Conservation (phyloP, 2,113 vertebrate species). For the Athene cunicularia region DNA sequence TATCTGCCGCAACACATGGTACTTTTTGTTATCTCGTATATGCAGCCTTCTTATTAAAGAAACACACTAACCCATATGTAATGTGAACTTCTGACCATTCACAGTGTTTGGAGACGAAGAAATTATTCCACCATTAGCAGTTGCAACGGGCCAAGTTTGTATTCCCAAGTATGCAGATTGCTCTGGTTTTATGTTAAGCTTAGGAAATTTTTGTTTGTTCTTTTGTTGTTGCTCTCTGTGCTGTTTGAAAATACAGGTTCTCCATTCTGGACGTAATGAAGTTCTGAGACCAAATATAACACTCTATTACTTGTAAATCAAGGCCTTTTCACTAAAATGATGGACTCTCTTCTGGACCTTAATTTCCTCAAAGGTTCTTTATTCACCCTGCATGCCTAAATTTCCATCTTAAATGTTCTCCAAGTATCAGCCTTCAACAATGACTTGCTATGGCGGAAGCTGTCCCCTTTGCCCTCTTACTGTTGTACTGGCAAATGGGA, state of each 20-base stretch:
- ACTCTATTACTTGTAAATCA: not conserved
- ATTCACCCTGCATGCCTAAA: not conserved
- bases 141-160: not conserved
- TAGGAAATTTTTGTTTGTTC: not conserved
- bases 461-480: not conserved
- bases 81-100: constrained; percentile 47
- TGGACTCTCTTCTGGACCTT: not conserved
- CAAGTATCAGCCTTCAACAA: not conserved
- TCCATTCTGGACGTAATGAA: not conserved
- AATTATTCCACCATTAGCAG: not conserved
- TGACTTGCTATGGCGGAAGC: not conserved
- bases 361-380: not conserved
- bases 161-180: not conserved
- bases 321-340: not conserved
- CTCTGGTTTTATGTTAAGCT: not conserved
- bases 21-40: constrained; percentile 65
- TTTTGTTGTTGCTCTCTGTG: not conserved
- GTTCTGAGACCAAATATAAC: not conserved
- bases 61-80: constrained; percentile 10
- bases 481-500: not conserved
- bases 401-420: not conserved
- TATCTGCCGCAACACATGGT: constrained; percentile 28
- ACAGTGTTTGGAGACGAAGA: not conserved
- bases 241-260: not conserved
- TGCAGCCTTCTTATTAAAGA: constrained; percentile 48